Evolutionary conservation across 2,113 vertebrate genomes (phyloP), one percentile per base, ranked within the genome.

Genomic region (Alosa alosa): DNA sequence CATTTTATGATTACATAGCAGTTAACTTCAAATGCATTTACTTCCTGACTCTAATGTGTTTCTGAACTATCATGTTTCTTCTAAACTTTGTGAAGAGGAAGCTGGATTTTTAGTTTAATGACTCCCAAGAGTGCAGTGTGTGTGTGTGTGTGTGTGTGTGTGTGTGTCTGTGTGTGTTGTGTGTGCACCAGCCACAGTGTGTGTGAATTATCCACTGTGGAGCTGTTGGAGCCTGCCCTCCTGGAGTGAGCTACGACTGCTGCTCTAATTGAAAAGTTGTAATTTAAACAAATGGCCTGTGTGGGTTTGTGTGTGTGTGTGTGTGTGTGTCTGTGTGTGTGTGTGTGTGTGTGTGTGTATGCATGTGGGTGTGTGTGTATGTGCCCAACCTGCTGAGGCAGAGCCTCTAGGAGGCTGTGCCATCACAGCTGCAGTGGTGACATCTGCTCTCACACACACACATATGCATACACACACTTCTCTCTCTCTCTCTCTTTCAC

Each of bases 251-350:
- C 41, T 60, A 36, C 52, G 83, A 83, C 47, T 60, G 52, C 25
- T 83, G 36, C 10, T 39, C 50, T 83, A 60, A 83, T 44, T 83
- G 52, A 64, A 64, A 31, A 44, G 83, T 45, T 83, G 47, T 60
- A 64, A 44, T 83, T 41, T 44, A 83, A 64, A 83, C 39, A 22
- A 64, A 83, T 83, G 82, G 82, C 13, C 36, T 64, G 22, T 64
- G 18, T 64, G 57, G 20, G 20, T n/a, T 22, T n/a, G 17, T 8
- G 22, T n/a, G 57, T 64, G 46, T 47, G 46, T 47, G 46, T 47
- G 57, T 64, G 57, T 64, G 55, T 64, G 57, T 64, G 57, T 64
- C 22, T 64, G 57, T 60, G 57, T 60, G 9, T 60, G 57, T 60
- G 57, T 60, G 9, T 55, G 57, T 60, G 57, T 22, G 52, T 60